Conservation (phyloP, 1,140 invertebrate genomes). For the Bombyx mori region ASM3026992v2 NC_085117.1:12817001-12817500, state of each 20-base stretch:
- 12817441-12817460: background rate
- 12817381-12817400: constrained; percentile 12
- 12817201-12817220: constrained; percentile 57
- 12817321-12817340: constrained; percentile 24
- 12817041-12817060: constrained; percentile 4
- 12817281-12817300: background rate
- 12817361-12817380: constrained; percentile 13
- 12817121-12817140: constrained; percentile 39
- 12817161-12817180: constrained; percentile 47
- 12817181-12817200: constrained; percentile 30
- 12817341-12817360: constrained; percentile 51
- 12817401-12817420: background rate
- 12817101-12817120: constrained; percentile 58
- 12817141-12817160: constrained; percentile 53
- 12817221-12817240: constrained; percentile 59
- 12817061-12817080: constrained; percentile 34
- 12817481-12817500: background rate
- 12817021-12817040: background rate
- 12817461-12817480: background rate
- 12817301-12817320: constrained; percentile 21
- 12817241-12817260: constrained; percentile 62
- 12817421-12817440: background rate
- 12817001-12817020: too few relatives aligned
- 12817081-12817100: constrained; percentile 34
- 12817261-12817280: constrained; percentile 18